Evolutionary conservation across 1,140 invertebrate species (phyloP).

Genomic region (Heliconius hewitsoni): DNA sequence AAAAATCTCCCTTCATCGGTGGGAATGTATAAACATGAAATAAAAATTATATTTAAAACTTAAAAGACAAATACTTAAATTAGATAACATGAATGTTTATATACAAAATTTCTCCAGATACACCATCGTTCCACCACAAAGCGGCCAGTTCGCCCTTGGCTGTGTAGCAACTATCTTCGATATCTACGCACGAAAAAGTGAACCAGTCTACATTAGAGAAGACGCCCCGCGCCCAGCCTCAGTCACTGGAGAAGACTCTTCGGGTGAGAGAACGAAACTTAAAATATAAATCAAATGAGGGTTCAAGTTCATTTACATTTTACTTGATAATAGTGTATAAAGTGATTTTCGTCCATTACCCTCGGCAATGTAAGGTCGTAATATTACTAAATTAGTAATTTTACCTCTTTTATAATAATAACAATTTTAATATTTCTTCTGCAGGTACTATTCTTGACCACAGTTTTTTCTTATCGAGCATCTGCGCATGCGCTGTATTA

Average conservation of each 20-base stretch:
- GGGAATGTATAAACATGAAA: too few relatives aligned
- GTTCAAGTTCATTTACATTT: too few relatives aligned
- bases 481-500: slow-evolving; percentile 42
- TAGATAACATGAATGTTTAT: too few relatives aligned
- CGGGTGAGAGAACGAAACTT: slow-evolving; percentile 45
- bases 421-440: neutral
- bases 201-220: slow-evolving; percentile 55
- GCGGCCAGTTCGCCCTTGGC: slow-evolving; percentile 60
- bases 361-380: too few relatives aligned
- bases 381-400: too few relatives aligned
- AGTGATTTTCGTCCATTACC: too few relatives aligned
- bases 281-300: too few relatives aligned
- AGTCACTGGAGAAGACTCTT: slow-evolving; percentile 68
- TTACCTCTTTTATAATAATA: too few relatives aligned
- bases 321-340: too few relatives aligned
- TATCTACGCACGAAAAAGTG: slow-evolving; percentile 64
- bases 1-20: too few relatives aligned
- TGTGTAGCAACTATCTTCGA: slow-evolving; percentile 70
- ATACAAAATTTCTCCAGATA: slow-evolving; percentile 45
- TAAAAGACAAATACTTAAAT: too few relatives aligned
- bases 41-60: too few relatives aligned
- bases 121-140: slow-evolving; percentile 55
- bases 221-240: slow-evolving; percentile 68
- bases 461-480: slow-evolving; percentile 38
- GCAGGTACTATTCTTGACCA: slow-evolving; percentile 37